Percentiles rank a stretch among this genome's conserved stretches.
These are phyloP conservation scores for Brienomyrus brachyistius DNA, from an alignment of 2,113 vertebrate genomes.

Conservation along the genomic window DNA sequence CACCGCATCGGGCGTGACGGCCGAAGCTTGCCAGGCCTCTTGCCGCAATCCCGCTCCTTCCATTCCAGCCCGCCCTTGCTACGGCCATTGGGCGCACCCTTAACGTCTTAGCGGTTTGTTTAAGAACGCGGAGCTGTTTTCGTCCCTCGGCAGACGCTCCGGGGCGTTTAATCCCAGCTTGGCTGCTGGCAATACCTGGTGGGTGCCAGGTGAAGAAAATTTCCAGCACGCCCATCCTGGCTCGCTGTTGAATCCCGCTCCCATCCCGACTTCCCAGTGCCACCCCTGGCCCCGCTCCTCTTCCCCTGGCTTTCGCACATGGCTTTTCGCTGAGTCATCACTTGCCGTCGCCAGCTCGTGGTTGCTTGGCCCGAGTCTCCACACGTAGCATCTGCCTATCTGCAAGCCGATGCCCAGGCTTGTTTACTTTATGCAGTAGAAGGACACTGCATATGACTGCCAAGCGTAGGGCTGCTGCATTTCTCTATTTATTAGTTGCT, in stretches of 20 bases:
- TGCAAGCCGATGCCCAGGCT: not conserved
- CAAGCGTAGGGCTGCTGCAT: not conserved
- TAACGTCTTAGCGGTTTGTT: not conserved
- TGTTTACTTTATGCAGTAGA: not conserved
- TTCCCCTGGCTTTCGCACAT: not conserved
- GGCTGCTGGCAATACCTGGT: not conserved
- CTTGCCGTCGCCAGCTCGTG: not conserved
- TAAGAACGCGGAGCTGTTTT: not conserved
- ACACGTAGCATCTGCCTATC: not conserved
- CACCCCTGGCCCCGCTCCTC: not conserved
- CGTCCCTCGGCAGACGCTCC: not conserved
- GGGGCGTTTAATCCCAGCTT: not conserved
- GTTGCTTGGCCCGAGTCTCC: not conserved
- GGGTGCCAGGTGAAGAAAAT: not conserved
- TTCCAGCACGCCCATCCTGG: not conserved
- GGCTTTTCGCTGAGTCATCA: not conserved
- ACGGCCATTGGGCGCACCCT: fast-evolving
- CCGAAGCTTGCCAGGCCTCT: not conserved
- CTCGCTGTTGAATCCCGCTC: not conserved
- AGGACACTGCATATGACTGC: not conserved
- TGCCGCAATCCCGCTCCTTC: not conserved
- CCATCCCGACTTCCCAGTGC: not conserved
- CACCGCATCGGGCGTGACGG: not conserved
- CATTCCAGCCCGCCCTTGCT: not conserved
- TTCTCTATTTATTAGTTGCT: not conserved